Conservation (phyloP, 1,140 invertebrate species). For the Eumaeus atala region DNA sequence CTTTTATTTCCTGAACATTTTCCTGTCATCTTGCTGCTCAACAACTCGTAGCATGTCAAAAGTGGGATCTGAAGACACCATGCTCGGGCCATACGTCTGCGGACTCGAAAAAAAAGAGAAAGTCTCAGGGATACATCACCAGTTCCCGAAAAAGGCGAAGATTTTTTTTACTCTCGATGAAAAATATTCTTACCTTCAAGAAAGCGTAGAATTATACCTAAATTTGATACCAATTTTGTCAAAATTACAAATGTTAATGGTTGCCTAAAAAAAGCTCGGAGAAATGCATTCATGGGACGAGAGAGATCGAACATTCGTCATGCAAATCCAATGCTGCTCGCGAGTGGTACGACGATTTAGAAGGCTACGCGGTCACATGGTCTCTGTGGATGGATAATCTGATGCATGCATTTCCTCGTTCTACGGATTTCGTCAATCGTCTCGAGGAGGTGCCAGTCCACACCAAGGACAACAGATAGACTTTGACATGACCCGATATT, state of each 20-base stretch:
- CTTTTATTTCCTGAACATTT: no score
- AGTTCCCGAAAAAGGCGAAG: not conserved
- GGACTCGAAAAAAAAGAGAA: not conserved
- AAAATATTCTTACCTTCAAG: constrained; percentile 1
- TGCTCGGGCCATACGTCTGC: not conserved
- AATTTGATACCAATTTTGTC: constrained; percentile 30
- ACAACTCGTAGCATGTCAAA: not conserved
- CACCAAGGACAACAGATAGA: constrained; percentile 22
- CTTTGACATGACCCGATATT: constrained; percentile 39
- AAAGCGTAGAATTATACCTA: constrained; percentile 22
- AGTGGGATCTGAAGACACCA: not conserved
- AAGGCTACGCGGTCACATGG: constrained; percentile 23
- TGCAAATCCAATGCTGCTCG: constrained; percentile 16
- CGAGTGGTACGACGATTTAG: constrained; percentile 18
- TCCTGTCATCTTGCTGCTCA: not conserved
- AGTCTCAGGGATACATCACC: not conserved
- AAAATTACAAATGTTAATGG: constrained; percentile 22
- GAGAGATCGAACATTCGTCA: constrained; percentile 20
- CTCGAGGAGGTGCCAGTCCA: constrained; percentile 28
- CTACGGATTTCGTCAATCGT: constrained; percentile 24
- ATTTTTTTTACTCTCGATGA: not conserved
- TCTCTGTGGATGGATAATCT: constrained; percentile 30
- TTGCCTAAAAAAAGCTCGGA: constrained; percentile 33
- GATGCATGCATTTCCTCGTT: constrained; percentile 29
- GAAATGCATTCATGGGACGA: constrained; percentile 26